Evolutionary conservation across 2,113 vertebrate species (phyloP).

Genomic region (Xerus inauris): DNA sequence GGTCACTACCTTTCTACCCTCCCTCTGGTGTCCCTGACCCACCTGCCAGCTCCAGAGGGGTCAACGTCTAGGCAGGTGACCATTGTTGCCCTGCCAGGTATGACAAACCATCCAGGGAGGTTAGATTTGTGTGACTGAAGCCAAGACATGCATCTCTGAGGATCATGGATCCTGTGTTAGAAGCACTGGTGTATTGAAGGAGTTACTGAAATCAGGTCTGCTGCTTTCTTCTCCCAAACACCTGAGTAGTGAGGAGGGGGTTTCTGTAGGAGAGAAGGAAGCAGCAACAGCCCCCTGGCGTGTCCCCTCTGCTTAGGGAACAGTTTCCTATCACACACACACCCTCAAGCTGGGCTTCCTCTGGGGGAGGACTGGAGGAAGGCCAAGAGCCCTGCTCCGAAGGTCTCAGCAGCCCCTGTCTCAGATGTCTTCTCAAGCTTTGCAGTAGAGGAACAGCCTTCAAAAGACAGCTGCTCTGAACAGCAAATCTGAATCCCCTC

Average conservation of each 20-base stretch:
- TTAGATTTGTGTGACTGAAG: neutral
- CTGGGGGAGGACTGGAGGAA: neutral
- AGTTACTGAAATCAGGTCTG: neutral
- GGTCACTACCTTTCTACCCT: neutral
- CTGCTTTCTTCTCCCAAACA: neutral
- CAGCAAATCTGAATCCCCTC: neutral
- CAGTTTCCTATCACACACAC: neutral
- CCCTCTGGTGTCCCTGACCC: neutral
- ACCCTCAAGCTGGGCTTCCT: neutral
- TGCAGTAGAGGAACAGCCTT: neutral
- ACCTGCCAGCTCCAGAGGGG: neutral
- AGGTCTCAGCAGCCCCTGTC: neutral
- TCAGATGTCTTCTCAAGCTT: fast-evolving
- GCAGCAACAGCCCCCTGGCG: neutral
- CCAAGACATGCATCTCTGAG: neutral
- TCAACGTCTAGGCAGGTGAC: neutral
- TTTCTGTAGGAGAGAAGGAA: neutral
- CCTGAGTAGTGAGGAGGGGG: neutral
- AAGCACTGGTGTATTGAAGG: neutral
- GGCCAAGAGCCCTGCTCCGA: neutral
- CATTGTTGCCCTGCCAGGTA: no score
- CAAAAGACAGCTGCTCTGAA: neutral
- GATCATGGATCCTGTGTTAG: neutral
- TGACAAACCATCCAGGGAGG: neutral
- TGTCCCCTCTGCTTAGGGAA: neutral